Evolutionary conservation across 2,888 invertebrate species (phyloP), one percentile per base, ranked within the genome.

Genomic region (Flexamia atlantica): DNA sequence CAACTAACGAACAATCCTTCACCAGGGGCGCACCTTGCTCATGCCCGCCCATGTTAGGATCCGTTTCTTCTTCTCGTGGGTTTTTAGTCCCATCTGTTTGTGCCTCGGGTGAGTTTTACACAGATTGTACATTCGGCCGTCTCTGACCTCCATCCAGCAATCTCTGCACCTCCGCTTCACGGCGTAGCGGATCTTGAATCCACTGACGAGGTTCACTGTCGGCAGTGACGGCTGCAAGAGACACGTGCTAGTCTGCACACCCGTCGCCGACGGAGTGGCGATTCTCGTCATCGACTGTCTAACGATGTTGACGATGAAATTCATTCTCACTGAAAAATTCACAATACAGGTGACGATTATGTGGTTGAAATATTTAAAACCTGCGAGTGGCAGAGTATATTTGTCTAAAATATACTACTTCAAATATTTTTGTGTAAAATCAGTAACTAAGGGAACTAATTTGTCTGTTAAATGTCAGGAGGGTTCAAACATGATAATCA

Each of bases 71-170:
- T 93, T 92, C 14, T 93, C 94, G 86, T 93, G 92, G 84, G 93
- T 92, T 84, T 93, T 92, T 92, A 94, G 94, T 20, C 93, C 90
- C 93, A 94, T 95, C 90, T 97, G 97, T 89, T 97, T 97, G 89
- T 97, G 97, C 50, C 97, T 92, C 28, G 94, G 94, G 88, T 93
- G 93, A 36, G 94, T 94, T 83, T 94, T 94, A 87, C 97, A 97
- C 86, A 95, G 93, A 60, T 96, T 93, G 89, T 93, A 95, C 87
- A 93, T 89, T 84, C 95, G 92, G 87, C 94, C 93, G 87, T 95
- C 92, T 83, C 95, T 90, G 64, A 92, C 91, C 14, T 95, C 94
- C 88, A 95, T 92, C 88, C 94, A 95, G 89, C 97, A 97, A 88
- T 95, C 94, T 89, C 94, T 94, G 89, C 97, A 97, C 57, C 97